Percentiles rank a stretch among this genome's conserved stretches.
phyloP scores from a whole-genome alignment of 1,140 invertebrate genomes.

The Tetramorium simillimum region DNA sequence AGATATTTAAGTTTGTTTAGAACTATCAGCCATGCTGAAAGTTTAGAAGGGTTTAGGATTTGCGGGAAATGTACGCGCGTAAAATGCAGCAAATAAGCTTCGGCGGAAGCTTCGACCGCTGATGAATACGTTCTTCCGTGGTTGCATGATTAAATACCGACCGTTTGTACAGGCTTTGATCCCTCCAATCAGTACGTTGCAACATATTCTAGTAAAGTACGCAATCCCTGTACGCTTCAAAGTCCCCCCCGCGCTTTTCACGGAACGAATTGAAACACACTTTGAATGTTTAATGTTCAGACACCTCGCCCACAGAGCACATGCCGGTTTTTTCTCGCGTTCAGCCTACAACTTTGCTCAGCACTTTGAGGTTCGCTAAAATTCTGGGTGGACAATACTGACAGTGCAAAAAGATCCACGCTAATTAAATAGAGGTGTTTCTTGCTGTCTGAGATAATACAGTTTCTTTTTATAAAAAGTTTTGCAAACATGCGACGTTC shows the following conservation, averaged over 20 bases:
- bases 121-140: constrained; percentile 66
- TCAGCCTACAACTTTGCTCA: constrained; percentile 18
- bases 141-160: constrained; percentile 72
- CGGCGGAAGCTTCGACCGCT: constrained; percentile 30
- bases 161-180: constrained; percentile 70
- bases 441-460: background rate
- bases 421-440: constrained; percentile 40
- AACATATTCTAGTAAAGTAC: constrained; percentile 65
- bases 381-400: background rate
- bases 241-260: constrained; percentile 53
- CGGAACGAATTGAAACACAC: constrained; percentile 58
- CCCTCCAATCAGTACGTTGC: constrained; percentile 71
- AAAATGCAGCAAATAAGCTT: constrained; percentile 50
- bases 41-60: background rate
- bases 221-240: constrained; percentile 68
- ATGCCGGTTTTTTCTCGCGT: background rate
- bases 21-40: background rate
- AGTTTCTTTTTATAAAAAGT: background rate
- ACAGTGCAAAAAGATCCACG: background rate
- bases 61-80: background rate
- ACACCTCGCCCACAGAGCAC: constrained; percentile 11
- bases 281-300: constrained; percentile 66
- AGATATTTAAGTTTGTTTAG: constrained; percentile 1
- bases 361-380: constrained; percentile 27
- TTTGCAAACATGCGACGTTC: background rate